These are phyloP conservation scores for Parazoanthus darwini DNA, from an alignment of 92 coral and sea anemone species.

Conservation along the genomic window DNA sequence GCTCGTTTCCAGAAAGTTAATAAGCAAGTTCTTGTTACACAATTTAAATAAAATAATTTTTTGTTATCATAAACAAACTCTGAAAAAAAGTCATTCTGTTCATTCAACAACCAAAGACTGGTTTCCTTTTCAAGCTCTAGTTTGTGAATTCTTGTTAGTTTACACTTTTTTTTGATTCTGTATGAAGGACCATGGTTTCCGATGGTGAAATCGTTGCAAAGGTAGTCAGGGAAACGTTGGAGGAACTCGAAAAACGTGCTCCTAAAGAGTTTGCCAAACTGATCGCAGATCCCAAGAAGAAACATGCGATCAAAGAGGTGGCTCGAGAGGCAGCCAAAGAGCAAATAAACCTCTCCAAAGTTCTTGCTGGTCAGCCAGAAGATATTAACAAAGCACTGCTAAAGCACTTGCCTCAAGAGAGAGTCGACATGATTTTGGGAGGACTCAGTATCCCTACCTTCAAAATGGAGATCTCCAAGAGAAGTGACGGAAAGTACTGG, in stretches of 20 bases:
- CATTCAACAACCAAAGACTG: no score
- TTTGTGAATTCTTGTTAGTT: no score
- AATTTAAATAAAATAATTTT: no score
- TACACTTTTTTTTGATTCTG: no score
- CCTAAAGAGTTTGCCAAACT: conserved; percentile 59
- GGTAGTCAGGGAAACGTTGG: conserved; percentile 61
- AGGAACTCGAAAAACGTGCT: conserved; percentile 52
- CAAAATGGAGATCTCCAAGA: conserved; percentile 57
- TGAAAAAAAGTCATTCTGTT: no score
- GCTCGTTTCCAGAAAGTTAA: no score
- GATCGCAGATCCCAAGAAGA: conserved; percentile 48
- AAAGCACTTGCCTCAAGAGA: conserved; percentile 55
- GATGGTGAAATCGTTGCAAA: conserved; percentile 37
- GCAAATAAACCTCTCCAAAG: conserved; percentile 64
- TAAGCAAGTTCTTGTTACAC: no score
- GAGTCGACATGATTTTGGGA: conserved; percentile 52
- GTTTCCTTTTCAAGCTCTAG: no score
- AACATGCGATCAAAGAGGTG: conserved; percentile 47
- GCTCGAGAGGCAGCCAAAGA: conserved; percentile 63
- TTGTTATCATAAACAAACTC: no score
- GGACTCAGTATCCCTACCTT: conserved; percentile 61
- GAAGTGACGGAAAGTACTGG: conserved; percentile 49
- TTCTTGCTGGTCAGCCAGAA: conserved; percentile 56
- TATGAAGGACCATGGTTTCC: conserved; percentile 30
- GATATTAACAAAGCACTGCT: conserved; percentile 56